Evolutionary conservation across 1,140 invertebrate species (phyloP), one percentile per base, ranked within the genome.

Genomic region (Homarus americanus): DNA sequence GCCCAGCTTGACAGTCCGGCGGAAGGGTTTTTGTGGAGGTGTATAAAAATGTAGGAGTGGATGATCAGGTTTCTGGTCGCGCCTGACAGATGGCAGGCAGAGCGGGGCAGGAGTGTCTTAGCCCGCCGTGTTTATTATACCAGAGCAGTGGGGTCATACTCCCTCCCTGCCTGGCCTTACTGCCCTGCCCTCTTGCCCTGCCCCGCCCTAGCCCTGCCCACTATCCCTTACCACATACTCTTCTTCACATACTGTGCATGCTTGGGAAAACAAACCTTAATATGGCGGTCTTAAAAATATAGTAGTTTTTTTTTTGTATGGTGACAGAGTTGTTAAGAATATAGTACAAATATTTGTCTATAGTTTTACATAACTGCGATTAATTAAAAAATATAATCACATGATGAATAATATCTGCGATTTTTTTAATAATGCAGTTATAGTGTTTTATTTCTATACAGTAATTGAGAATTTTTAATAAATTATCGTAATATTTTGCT

Each of bases 81-180:
- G 87, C 5, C 78, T 82, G 87, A 89, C 87, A 89, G 87, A 89
- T 89, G 87, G 87, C 73, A 38, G 85, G 85, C 85, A 87, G 85
- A 75, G 85, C 58, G 78, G 79, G 20, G 76, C 76, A 36, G 58
- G 76, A 76, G 66, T 79, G 73, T 79, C 73, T 63, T 41, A 34
- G 15, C 24, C 85, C 75, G 32, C 40, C 66, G 85, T 87, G 85
- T 87, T 87, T 87, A 87, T 87, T 87, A 87, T 87, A 75, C 85
- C 53, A 66, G 75, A 36, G 36, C 17, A 9, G 9, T 17, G 53
- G 78, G 78, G 32, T 80, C 38, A 44, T 78, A 78, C 75, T 76
- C 9, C n/a, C 41, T 28, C 79, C 79, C 1, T 2, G 9, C 44
- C 0, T 1, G 9, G n/a, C n/a, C 79, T 34, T 15, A 9, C 10